Base-by-base conservation (phyloP, 2,797 vertebrate species). In the Rhynchonycteris naso region DNA sequence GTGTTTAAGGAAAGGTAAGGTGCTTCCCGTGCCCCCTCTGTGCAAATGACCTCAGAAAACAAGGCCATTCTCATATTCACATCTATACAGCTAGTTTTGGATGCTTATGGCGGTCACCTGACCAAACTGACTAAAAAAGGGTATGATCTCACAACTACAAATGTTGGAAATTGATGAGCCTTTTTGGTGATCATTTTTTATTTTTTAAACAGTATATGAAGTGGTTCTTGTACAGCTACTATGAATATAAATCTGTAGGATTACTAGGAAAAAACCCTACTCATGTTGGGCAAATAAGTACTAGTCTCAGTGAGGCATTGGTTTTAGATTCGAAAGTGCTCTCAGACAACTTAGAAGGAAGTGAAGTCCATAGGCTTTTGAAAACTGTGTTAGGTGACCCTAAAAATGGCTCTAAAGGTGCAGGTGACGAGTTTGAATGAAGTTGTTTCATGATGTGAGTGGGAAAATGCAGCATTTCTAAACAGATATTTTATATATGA, bases 241-340 rank as follows among this genome's bases (percentile, higher is more conserved):
- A 0, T 33, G 35, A 68, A 10, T 56, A 7, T 35, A 24, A 74
- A 38, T 13, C 30, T 58, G 59, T 21, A 47, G 52, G 54, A 7
- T 33, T 16, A 35, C 56, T 0, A n/a, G 30, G 30, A 4, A 7
- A 38, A n/a, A 52, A 2, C 38, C 38, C 18, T 2, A 1, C 8
- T 5, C 4, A 1, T 8, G 72, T 54, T 7, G 4, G 72, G 69
- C 63, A n/a, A 16, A 21, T n/a, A 65, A n/a, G 56, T 38, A 33
- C 59, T 4, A 4, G 26, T 14, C 33, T 80, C 59, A 38, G 68
- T 22, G 80, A 19, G 30, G 43, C 30, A 14, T 14, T 11, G 0
- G 5, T 28, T 8, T 5, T 33, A 21, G 28, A 28, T 24, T 69
- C 43, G 24, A 2, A 54, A 22, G 50, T 13, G 63, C 43, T 54